phyloP scores from a whole-genome alignment of 2,888 invertebrate species.

The Germaria angustata region DNA sequence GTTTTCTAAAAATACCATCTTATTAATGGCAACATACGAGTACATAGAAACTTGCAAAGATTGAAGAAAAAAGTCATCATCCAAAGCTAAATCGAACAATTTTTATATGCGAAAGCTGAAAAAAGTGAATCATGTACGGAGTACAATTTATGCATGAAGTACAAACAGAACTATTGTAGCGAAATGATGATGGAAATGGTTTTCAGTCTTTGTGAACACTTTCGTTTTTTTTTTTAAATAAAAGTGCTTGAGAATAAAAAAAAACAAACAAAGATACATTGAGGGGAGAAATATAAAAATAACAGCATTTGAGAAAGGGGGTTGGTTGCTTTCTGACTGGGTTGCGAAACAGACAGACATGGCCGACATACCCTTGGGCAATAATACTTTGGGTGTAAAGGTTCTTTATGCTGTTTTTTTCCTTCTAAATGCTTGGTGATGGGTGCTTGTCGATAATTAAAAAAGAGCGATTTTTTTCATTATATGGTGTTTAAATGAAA shows the following conservation, averaged over 20 bases:
- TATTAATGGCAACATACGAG: conserved; percentile 34
- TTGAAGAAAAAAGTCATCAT: background rate
- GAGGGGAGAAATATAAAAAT: conserved; percentile 21
- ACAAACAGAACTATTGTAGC: conserved; percentile 8
- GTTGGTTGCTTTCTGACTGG: conserved; percentile 17
- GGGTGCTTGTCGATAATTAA: conserved; percentile 58
- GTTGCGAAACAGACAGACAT: conserved; percentile 6
- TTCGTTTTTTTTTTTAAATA: conserved; percentile 37
- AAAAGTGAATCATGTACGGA: conserved; percentile 20
- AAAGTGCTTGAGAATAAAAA: conserved; percentile 34
- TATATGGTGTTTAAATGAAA: conserved; percentile 21
- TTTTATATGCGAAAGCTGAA: background rate
- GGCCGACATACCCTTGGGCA: conserved; percentile 44
- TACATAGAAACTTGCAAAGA: conserved; percentile 5
- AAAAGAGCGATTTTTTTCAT: conserved; percentile 26
- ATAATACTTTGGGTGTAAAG: conserved; percentile 31
- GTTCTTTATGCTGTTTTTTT: conserved; percentile 10
- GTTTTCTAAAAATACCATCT: conserved; percentile 57
- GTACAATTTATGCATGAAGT: background rate
- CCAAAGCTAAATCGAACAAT: conserved; percentile 1
- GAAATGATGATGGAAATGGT: conserved; percentile 4
- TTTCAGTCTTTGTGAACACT: conserved; percentile 18
- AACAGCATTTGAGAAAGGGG: conserved; percentile 10
- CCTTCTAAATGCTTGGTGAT: conserved; percentile 24
- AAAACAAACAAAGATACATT: conserved; percentile 1